Evolutionary conservation across 1,140 invertebrate species (phyloP).

Genomic region (Drosophila azteca): DNA sequence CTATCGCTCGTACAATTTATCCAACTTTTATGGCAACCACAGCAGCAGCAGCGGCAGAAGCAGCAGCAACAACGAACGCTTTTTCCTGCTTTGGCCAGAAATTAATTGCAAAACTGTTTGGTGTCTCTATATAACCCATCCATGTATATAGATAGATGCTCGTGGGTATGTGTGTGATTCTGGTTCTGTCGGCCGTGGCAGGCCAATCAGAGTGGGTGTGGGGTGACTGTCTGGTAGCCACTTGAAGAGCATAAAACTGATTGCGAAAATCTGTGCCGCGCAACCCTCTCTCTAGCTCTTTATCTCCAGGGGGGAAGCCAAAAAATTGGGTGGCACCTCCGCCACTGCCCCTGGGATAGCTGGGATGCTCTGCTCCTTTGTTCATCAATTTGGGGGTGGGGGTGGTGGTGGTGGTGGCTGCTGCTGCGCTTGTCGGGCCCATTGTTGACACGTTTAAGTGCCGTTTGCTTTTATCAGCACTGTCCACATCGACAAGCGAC

Average conservation of each 20-base stretch:
- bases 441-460: constrained; percentile 82
- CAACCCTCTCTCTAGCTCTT: constrained; percentile 4
- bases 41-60: constrained; percentile 34
- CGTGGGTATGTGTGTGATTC: constrained; percentile 4
- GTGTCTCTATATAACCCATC: constrained; percentile 22
- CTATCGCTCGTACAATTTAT: constrained; percentile 76
- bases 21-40: constrained; percentile 76
- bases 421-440: constrained; percentile 70
- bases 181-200: constrained; percentile 19
- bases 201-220: constrained; percentile 65
- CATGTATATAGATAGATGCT: neutral
- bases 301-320: neutral
- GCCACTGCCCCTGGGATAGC: neutral
- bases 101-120: constrained; percentile 80
- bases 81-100: constrained; percentile 68
- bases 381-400: constrained; percentile 53
- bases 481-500: constrained; percentile 55
- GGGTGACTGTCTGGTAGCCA: constrained; percentile 47
- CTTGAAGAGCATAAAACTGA: constrained; percentile 80
- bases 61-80: constrained; percentile 29
- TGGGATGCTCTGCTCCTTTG: constrained; percentile 43
- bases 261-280: constrained; percentile 74
- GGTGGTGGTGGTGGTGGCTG: constrained; percentile 2
- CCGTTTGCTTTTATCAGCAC: constrained; percentile 78
- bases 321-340: constrained; percentile 27